These are phyloP conservation scores for Vultur gryphus DNA, from an alignment of 2,797 vertebrate species.

Conservation along the genomic window DNA sequence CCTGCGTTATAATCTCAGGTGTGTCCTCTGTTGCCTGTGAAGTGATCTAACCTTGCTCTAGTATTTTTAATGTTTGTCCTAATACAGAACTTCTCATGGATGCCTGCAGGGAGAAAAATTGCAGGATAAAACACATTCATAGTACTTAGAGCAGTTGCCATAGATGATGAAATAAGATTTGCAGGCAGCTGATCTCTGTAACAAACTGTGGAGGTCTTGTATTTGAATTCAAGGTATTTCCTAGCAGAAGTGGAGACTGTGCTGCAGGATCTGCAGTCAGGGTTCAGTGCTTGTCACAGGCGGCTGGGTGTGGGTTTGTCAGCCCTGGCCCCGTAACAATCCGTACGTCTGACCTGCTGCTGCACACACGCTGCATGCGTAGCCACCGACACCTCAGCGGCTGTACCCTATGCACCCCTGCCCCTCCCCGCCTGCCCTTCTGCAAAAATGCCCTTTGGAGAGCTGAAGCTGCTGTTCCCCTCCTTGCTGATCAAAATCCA, in stretches of 20 bases:
- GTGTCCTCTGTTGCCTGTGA: neutral
- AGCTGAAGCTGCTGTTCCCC: neutral
- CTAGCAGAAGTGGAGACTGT: neutral
- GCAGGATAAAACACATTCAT: neutral
- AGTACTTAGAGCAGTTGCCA: neutral
- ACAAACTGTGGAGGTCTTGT: neutral
- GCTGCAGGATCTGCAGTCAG: neutral
- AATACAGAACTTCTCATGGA: neutral
- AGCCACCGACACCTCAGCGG: neutral
- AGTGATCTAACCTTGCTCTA: neutral
- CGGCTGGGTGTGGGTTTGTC: neutral
- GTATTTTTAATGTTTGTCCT: constrained; percentile 19
- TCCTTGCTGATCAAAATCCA: neutral
- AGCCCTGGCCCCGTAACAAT: accelerated
- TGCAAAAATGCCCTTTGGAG: neutral
- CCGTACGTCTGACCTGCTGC: neutral
- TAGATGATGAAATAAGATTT: neutral
- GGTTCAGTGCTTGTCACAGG: neutral
- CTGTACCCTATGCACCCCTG: accelerated
- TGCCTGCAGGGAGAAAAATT: constrained; percentile 10
- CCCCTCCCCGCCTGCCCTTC: neutral
- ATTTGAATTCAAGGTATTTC: neutral
- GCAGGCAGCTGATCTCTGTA: neutral
- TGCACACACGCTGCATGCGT: accelerated
- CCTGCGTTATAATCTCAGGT: neutral